These are phyloP conservation scores for Eurytoma californica DNA, from an alignment of 2,888 invertebrate species.

Conservation along the genomic window DNA sequence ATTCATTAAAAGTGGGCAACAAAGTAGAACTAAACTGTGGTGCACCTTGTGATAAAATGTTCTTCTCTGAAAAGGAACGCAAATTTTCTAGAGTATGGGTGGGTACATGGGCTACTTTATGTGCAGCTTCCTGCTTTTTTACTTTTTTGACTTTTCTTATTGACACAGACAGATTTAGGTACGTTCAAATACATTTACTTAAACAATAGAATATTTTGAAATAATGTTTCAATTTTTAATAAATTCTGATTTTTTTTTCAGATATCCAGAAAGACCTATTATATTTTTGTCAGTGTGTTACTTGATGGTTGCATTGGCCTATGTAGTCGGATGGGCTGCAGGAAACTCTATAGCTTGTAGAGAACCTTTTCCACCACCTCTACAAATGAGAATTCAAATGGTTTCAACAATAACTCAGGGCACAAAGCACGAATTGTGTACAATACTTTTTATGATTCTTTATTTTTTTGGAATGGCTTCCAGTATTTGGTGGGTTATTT, in stretches of 20 bases:
- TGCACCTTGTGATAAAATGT: constrained; percentile 94
- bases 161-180: constrained; percentile 91
- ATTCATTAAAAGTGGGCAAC: constrained; percentile 88
- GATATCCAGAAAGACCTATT: constrained; percentile 98
- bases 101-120: constrained; percentile 93
- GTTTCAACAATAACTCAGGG: constrained; percentile 92
- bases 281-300: constrained; percentile 98
- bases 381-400: constrained; percentile 84
- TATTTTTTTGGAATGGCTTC: constrained; percentile 98
- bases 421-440: constrained; percentile 89
- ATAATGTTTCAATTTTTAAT: background rate
- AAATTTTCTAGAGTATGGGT: constrained; percentile 93
- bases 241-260: constrained; percentile 63
- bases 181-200: constrained; percentile 29
- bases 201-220: constrained; percentile 12
- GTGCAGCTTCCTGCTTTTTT: constrained; percentile 93
- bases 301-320: constrained; percentile 94
- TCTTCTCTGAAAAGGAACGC: constrained; percentile 89
- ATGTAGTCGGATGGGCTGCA: constrained; percentile 90
- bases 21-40: constrained; percentile 87
- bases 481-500: constrained; percentile 97
- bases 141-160: constrained; percentile 95
- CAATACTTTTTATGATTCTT: constrained; percentile 95
- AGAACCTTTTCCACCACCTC: constrained; percentile 85
- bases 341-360: constrained; percentile 90